A percentile compares a stretch with the other conserved stretches of the same genome.
Evolutionary conservation across 2,113 vertebrate genomes (phyloP).

Genomic region (Bostrychus sinensis): DNA sequence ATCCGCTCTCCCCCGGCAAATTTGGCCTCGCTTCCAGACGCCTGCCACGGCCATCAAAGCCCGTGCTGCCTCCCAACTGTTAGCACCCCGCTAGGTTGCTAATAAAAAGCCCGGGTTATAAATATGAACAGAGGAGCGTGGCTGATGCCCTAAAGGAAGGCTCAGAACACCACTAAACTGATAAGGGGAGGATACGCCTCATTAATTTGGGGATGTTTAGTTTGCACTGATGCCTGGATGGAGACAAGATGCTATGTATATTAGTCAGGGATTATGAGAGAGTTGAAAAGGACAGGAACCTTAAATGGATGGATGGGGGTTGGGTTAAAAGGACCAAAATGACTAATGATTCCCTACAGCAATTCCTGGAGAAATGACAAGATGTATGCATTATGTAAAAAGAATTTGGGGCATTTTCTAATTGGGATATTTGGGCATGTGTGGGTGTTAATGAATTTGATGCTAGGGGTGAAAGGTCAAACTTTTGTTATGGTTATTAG

Average conservation of each 20-base stretch:
- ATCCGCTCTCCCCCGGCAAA: conserved; percentile 57
- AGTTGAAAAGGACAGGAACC: conserved; percentile 56
- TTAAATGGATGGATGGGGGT: conserved; percentile 27
- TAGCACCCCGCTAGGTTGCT: conserved; percentile 69
- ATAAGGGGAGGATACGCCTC: conserved; percentile 70
- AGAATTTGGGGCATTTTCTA: not conserved
- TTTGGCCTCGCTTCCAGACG: conserved; percentile 50
- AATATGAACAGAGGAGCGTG: conserved; percentile 75
- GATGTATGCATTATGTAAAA: not conserved
- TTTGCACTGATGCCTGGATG: conserved; percentile 68
- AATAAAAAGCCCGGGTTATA: conserved; percentile 76
- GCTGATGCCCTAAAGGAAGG: conserved; percentile 69
- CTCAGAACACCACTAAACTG: conserved; percentile 74
- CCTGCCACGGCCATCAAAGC: conserved; percentile 72
- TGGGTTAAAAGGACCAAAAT: conserved; percentile 52
- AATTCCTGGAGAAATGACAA: conserved; percentile 14
- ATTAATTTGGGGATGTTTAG: conserved; percentile 75
- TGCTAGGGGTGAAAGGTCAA: too few relatives aligned
- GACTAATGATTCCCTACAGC: conserved; percentile 51
- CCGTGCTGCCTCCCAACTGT: conserved; percentile 71
- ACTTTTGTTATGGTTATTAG: too few relatives aligned
- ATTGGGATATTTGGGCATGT: not conserved
- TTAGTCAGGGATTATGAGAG: conserved; percentile 46
- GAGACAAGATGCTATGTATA: conserved; percentile 72
- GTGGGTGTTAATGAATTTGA: not conserved